phyloP scores from a whole-genome alignment of 1,140 invertebrate genomes.

The Listronotus bonariensis region DNA sequence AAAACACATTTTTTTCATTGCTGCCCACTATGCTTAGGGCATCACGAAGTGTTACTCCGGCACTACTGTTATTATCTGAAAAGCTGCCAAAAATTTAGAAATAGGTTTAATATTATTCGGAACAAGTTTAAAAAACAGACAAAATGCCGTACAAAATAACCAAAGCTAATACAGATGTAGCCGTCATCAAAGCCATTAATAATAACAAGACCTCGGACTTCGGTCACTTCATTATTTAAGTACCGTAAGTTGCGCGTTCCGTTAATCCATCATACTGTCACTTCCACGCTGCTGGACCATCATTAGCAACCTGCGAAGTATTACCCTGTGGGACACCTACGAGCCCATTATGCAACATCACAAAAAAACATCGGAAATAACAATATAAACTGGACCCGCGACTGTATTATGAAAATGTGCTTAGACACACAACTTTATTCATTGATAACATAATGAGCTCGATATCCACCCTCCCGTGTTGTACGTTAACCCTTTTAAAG shows the following conservation, averaged over 20 bases:
- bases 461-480: constrained; percentile 9
- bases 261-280: constrained; percentile 6
- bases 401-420: constrained; percentile 6
- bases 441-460: not conserved
- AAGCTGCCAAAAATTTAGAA: too few relatives aligned
- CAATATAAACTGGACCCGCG: not conserved
- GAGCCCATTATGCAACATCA: not conserved
- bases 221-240: constrained; percentile 1
- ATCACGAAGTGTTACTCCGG: too few relatives aligned
- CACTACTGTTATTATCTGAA: too few relatives aligned
- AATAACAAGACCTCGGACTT: not conserved
- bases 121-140: too few relatives aligned
- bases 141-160: too few relatives aligned
- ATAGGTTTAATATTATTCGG: too few relatives aligned
- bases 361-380: too few relatives aligned
- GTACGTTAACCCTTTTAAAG: constrained; percentile 3
- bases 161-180: not conserved
- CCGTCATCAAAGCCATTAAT: not conserved
- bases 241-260: too few relatives aligned
- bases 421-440: constrained; percentile 11
- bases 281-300: constrained; percentile 2
- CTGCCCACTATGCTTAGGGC: too few relatives aligned
- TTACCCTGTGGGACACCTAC: not conserved
- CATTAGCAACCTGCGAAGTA: constrained; percentile 3
- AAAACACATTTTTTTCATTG: too few relatives aligned